phyloP scores from a whole-genome alignment of 2,113 vertebrate species.

The Gavialis gangeticus region DNA sequence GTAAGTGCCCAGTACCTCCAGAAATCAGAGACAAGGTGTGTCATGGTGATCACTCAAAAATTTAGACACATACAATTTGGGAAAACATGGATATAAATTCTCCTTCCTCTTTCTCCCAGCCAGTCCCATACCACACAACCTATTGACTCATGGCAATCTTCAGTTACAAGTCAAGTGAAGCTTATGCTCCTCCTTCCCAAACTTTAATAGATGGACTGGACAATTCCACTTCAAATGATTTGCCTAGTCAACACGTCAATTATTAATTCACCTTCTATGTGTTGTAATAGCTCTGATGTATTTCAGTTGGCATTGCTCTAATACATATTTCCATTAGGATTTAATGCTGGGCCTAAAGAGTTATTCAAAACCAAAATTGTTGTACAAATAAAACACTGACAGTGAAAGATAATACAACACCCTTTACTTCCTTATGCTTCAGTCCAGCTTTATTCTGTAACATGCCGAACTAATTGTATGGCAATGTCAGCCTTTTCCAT shows the following conservation, averaged over 20 bases:
- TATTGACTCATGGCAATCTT: background rate
- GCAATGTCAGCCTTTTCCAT: background rate
- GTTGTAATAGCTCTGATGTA: background rate
- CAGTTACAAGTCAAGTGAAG: background rate
- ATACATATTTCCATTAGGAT: background rate
- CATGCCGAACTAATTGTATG: background rate
- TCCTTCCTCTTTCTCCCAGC: conserved; percentile 3
- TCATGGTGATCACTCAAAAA: background rate
- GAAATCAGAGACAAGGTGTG: background rate
- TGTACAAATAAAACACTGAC: conserved; percentile 25
- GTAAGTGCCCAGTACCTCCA: background rate
- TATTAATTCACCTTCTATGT: conserved; percentile 19
- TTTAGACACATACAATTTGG: background rate
- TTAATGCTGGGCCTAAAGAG: background rate
- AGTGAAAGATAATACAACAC: background rate
- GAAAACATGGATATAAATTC: background rate
- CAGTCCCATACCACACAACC: background rate
- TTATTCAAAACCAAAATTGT: conserved; percentile 23
- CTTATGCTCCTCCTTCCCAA: background rate
- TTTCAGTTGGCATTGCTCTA: conserved; percentile 16
- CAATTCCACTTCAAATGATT: conserved; percentile 36
- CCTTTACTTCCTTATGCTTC: background rate
- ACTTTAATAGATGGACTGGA: conserved; percentile 25
- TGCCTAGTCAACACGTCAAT: conserved; percentile 2
- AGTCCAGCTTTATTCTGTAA: background rate